A percentile compares a stretch with the other conserved stretches of the same genome.
These are phyloP conservation scores for Portunus trituberculatus DNA, from an alignment of 1,140 invertebrate species.

Conservation along the genomic window DNA sequence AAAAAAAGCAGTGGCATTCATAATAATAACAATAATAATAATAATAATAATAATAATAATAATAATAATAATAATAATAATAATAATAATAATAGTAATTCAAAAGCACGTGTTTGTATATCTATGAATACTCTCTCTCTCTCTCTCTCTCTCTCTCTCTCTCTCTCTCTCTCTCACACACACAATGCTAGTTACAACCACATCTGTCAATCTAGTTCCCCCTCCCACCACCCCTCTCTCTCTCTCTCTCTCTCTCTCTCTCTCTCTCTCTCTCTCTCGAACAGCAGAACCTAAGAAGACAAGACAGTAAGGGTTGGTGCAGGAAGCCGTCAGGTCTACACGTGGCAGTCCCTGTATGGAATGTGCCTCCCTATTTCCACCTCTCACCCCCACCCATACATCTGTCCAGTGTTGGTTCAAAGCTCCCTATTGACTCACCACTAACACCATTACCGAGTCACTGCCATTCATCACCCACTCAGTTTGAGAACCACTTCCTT, in stretches of 20 bases:
- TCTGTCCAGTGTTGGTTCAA: background rate
- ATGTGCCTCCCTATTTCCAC: too few relatives aligned
- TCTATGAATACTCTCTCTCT: background rate
- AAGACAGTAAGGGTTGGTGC: background rate
- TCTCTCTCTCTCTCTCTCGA: too few relatives aligned
- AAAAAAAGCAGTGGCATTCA: background rate
- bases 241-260: too few relatives aligned
- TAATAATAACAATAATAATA: constrained; percentile 17
- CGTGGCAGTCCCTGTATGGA: too few relatives aligned
- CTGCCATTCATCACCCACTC: too few relatives aligned
- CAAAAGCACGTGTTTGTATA: background rate
- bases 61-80: constrained; percentile 32
- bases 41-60: constrained; percentile 32
- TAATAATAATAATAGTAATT: constrained; percentile 12
- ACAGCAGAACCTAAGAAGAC: background rate
- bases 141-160: constrained; percentile 31
- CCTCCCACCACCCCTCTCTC: too few relatives aligned
- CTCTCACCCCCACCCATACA: background rate
- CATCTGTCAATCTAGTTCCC: too few relatives aligned
- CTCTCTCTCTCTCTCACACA: background rate
- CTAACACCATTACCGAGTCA: too few relatives aligned
- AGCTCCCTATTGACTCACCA: too few relatives aligned
- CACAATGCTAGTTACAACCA: too few relatives aligned
- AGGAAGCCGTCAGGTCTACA: too few relatives aligned
- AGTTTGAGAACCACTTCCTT: too few relatives aligned